phyloP scores from a whole-genome alignment of 2,888 invertebrate species.

The Sphecodes monilicornis region DNA sequence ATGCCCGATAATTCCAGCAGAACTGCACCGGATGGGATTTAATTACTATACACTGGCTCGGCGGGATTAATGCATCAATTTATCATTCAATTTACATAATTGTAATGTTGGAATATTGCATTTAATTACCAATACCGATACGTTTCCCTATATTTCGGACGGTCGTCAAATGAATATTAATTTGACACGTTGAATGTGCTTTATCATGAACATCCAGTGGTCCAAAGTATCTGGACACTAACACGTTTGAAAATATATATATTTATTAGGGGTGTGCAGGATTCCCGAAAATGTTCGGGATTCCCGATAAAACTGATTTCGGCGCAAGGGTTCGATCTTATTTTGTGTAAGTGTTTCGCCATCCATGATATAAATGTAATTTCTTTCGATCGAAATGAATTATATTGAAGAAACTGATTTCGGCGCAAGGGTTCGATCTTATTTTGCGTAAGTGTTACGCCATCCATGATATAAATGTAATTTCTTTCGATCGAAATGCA shows the following conservation, averaged over 20 bases:
- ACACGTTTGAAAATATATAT: not conserved
- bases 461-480: too few species aligned
- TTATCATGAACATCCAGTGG: not conserved
- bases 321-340: too few species aligned
- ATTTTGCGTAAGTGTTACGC: too few species aligned
- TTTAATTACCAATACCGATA: not conserved
- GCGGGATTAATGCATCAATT: not conserved
- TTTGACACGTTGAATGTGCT: not conserved
- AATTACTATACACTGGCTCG: not conserved
- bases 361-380: too few species aligned
- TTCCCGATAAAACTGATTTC: too few species aligned
- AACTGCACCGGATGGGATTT: not conserved
- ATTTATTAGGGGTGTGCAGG: too few species aligned
- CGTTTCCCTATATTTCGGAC: not conserved
- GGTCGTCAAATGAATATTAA: not conserved
- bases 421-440: too few species aligned
- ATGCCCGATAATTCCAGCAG: not conserved
- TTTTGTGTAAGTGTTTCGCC: too few species aligned
- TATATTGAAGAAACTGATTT: too few species aligned
- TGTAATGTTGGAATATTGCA: not conserved
- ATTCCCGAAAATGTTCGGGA: too few species aligned
- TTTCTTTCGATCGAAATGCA: too few species aligned
- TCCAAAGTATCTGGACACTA: not conserved
- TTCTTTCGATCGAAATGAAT: too few species aligned
- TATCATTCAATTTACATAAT: not conserved